A percentile compares a stretch with the other conserved stretches of the same genome.
These are phyloP conservation scores for Lota lota DNA, from an alignment of 2,113 vertebrate species.

Conservation along the genomic window DNA sequence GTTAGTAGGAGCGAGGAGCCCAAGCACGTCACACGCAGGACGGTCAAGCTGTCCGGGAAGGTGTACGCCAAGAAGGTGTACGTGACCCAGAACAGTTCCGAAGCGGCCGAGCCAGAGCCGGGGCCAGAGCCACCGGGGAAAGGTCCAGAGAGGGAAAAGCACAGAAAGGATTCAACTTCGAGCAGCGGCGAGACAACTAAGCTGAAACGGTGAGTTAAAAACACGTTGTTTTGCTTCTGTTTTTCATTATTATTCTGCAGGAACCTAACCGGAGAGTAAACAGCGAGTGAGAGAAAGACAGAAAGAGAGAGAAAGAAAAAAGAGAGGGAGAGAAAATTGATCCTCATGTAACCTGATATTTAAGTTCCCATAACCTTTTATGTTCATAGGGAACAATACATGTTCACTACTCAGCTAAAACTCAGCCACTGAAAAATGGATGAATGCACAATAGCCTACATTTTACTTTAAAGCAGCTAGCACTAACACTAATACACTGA, in stretches of 20 bases:
- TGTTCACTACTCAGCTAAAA: slow-evolving; percentile 11
- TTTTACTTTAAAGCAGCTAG: not conserved
- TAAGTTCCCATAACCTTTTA: slow-evolving; percentile 54
- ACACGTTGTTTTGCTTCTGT: slow-evolving; percentile 9
- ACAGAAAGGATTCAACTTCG: slow-evolving; percentile 12
- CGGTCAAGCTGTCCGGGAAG: slow-evolving; percentile 63
- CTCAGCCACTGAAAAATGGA: slow-evolving; percentile 57
- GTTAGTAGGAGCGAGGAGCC: slow-evolving; percentile 13
- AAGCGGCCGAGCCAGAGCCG: slow-evolving; percentile 22
- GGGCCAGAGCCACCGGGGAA: slow-evolving; percentile 4
- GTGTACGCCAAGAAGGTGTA: slow-evolving; percentile 49
- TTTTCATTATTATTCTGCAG: slow-evolving; percentile 35
- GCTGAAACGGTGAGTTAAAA: slow-evolving; percentile 61
- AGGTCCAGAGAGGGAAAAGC: slow-evolving; percentile 9
- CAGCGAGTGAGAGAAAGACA: slow-evolving; percentile 13
- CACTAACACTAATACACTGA: not conserved
- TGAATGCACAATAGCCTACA: not conserved
- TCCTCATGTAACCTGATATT: slow-evolving; percentile 57
- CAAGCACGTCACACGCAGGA: slow-evolving; percentile 48
- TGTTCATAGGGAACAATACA: slow-evolving; percentile 49
- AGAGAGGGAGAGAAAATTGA: slow-evolving; percentile 15
- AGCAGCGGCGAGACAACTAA: slow-evolving; percentile 32
- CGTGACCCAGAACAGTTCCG: slow-evolving; percentile 37
- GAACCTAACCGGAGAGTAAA: slow-evolving; percentile 18
- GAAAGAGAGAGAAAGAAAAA: slow-evolving; percentile 7